These are phyloP conservation scores for Epizoanthus scotinus DNA, from an alignment of 92 coral and sea anemone species.

Conservation along the genomic window DNA sequence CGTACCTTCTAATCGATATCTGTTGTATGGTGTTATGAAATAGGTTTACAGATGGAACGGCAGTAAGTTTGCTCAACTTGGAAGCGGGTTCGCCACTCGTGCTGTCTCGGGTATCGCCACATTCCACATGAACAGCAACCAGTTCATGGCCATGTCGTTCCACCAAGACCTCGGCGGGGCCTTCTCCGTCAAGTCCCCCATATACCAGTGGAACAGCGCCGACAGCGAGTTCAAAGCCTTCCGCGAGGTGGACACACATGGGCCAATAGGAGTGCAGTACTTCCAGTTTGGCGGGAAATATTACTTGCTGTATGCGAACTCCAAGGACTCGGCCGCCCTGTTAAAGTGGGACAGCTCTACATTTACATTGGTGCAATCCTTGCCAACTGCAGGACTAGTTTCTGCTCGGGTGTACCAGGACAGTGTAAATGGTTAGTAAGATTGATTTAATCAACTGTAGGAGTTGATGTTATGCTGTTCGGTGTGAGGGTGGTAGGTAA, in stretches of 20 bases:
- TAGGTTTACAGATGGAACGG: slow-evolving; percentile 79
- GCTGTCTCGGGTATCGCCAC: slow-evolving; percentile 86
- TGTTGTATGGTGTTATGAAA: neutral
- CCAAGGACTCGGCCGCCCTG: slow-evolving; percentile 59
- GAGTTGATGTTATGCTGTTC: too few species aligned
- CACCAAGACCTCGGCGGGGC: slow-evolving; percentile 70
- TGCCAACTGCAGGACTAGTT: slow-evolving; percentile 53
- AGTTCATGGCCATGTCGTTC: slow-evolving; percentile 74
- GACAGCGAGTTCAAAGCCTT: slow-evolving; percentile 49
- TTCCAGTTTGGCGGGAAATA: slow-evolving; percentile 69
- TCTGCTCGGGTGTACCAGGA: slow-evolving; percentile 63
- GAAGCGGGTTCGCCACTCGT: slow-evolving; percentile 68
- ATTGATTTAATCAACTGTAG: too few species aligned
- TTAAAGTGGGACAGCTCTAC: slow-evolving; percentile 61
- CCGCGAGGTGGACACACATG: slow-evolving; percentile 81
- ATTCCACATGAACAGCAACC: slow-evolving; percentile 65
- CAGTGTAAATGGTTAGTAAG: slow-evolving; percentile 64
- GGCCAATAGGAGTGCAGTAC: slow-evolving; percentile 87
- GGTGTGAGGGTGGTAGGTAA: too few species aligned
- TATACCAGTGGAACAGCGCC: slow-evolving; percentile 72
- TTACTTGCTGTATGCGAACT: slow-evolving; percentile 82
- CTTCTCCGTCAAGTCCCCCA: slow-evolving; percentile 69
- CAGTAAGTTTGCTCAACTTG: slow-evolving; percentile 55
- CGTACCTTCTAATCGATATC: neutral
- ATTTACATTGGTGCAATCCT: slow-evolving; percentile 52